phyloP scores from a whole-genome alignment of 2,888 invertebrate species.

The Macropis europaea region DNA sequence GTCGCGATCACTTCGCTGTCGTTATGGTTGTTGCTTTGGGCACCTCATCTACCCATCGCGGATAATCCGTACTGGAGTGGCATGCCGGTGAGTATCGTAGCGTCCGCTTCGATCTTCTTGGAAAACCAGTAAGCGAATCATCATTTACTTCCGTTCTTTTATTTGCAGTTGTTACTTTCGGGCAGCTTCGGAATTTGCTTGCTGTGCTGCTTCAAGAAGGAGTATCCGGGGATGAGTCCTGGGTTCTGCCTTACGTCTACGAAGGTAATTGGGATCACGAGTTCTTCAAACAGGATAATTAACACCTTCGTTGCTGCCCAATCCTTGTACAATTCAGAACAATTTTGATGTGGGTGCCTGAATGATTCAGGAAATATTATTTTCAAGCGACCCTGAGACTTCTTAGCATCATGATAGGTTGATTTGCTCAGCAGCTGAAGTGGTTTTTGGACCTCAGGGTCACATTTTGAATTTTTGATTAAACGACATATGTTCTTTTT shows the following conservation, averaged over 20 bases:
- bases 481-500: too few species aligned
- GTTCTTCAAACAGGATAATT: not conserved
- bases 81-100: conserved; percentile 80
- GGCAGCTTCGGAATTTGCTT: conserved; percentile 75
- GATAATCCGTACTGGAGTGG: conserved; percentile 86
- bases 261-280: conserved; percentile 58
- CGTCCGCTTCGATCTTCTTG: not conserved
- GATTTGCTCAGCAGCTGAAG: too few species aligned
- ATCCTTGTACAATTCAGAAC: too few species aligned
- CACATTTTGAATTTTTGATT: too few species aligned
- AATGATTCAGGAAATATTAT: too few species aligned
- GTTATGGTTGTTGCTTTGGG: conserved; percentile 83
- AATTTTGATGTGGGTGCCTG: too few species aligned
- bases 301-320: too few species aligned
- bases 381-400: too few species aligned
- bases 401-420: too few species aligned
- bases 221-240: conserved; percentile 72
- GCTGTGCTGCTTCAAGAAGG: conserved; percentile 74
- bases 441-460: too few species aligned
- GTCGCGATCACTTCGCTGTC: conserved; percentile 82
- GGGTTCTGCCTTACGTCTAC: conserved; percentile 71
- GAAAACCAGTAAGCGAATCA: not conserved
- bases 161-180: conserved; percentile 69
- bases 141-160: not conserved
- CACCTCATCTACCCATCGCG: conserved; percentile 82